Evolutionary conservation across 2,797 vertebrate genomes (phyloP), one percentile per base, ranked within the genome.

Genomic region (Crenuchus spilurus): DNA sequence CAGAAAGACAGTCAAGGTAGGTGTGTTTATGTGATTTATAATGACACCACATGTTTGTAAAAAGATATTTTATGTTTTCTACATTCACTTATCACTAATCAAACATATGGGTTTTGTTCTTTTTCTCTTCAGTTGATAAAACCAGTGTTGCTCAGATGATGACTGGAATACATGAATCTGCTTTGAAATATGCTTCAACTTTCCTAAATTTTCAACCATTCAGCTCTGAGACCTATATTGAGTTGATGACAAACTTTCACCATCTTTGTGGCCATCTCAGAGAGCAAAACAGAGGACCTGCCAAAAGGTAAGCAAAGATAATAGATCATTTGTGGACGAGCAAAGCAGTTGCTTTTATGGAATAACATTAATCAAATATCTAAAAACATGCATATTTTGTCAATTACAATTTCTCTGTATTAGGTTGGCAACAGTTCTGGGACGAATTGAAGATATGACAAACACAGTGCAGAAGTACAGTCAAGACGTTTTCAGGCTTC

Each of bases 161-260:
- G 89, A 92, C 94, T 72, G 81, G 77, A 72, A 90, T 96, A 74
- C 94, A 96, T 75, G 88, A 83, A 28, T 94, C 89, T 14, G 91
- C 92, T 2, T 65, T 81, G 66, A 87, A 74, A 33, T 93, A 94
- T 64, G 85, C 90, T 0, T 80, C 86, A 3, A 72, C 84, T 42
- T 77, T 90, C 7, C 81, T 89, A 0, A 48, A 22, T n/a, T 33
- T 87, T 39, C 90, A 91, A 68, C 88, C 90, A 1, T 87, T 93
- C 75, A 91, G 87, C 8, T 92, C 92, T n/a, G 85, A 77, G 72
- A 89, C 87, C 5, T 95, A 91, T 22, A 44, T 89, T 65, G 92
- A 92, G 54, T 91, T 95, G 48, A 87, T 94, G 5, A 69, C 88
- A 2, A 79, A 84, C 62, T 95, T 93, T 73, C 31, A 68, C 31